Evolutionary conservation across 2,797 vertebrate genomes (phyloP).

Genomic region (Nyctibius grandis): DNA sequence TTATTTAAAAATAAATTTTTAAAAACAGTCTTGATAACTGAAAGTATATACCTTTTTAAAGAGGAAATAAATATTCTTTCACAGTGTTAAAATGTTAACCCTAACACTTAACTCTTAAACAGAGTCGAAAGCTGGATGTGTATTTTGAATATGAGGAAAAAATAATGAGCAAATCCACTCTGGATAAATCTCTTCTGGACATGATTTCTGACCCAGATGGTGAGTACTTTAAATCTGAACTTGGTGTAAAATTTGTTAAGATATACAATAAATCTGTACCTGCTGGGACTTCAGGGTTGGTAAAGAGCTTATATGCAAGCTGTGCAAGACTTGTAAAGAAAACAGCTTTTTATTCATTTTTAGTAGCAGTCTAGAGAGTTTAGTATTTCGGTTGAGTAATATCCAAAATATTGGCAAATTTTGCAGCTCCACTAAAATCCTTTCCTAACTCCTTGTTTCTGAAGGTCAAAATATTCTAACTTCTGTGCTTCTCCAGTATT

Average conservation of each 20-base stretch:
- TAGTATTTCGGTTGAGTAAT: background rate
- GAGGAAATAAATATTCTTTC: background rate
- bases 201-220: conserved; percentile 97
- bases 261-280: background rate
- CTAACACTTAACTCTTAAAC: conserved; percentile 50
- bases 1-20: background rate
- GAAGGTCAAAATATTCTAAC: background rate
- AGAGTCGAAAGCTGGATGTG: conserved; percentile 94
- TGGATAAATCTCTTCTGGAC: conserved; percentile 96
- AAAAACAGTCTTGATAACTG: background rate
- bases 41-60: background rate
- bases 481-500: background rate
- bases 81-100: background rate
- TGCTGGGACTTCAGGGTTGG: background rate
- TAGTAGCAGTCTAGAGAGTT: background rate
- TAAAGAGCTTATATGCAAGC: background rate
- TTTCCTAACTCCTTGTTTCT: background rate
- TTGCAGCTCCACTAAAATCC: background rate
- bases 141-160: conserved; percentile 99
- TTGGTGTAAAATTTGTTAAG: background rate
- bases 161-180: conserved; percentile 95
- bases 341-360: background rate
- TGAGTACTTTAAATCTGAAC: conserved; percentile 70
- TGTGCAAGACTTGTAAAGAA: background rate
- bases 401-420: background rate